Percentiles rank a stretch among this genome's conserved stretches.
phyloP scores from a whole-genome alignment of 2,888 invertebrate species.

The Thecocarcelia acutangulata region DNA sequence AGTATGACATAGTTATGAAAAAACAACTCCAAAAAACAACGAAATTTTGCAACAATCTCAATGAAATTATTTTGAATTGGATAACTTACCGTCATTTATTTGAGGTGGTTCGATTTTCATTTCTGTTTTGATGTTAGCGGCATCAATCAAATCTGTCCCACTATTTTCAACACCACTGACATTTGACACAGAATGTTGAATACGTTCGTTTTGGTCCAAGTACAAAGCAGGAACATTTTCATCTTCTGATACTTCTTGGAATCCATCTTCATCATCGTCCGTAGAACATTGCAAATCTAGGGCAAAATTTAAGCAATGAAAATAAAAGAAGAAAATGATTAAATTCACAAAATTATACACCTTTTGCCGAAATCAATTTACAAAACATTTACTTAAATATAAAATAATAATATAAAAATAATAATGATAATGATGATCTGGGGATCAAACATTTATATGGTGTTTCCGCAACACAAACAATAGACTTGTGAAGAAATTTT shows the following conservation, averaged over 20 bases:
- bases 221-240: slow-evolving; percentile 82
- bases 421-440: slow-evolving; percentile 1
- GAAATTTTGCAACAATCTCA: too few relatives aligned
- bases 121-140: slow-evolving; percentile 76
- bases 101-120: slow-evolving; percentile 76
- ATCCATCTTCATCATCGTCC: slow-evolving; percentile 86
- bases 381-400: slow-evolving; percentile 17
- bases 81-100: slow-evolving; percentile 74
- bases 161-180: slow-evolving; percentile 47
- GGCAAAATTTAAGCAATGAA: slow-evolving; percentile 8
- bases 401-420: neutral
- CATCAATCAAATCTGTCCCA: slow-evolving; percentile 75
- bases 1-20: too few relatives aligned
- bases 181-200: slow-evolving; percentile 70
- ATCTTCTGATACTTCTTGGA: slow-evolving; percentile 84
- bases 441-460: too few relatives aligned
- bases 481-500: too few relatives aligned
- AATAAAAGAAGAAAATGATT: neutral
- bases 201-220: slow-evolving; percentile 80
- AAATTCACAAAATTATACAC: neutral
- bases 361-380: neutral
- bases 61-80: too few relatives aligned
- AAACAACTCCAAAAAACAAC: too few relatives aligned
- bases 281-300: slow-evolving; percentile 87
- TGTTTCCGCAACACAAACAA: too few relatives aligned